Evolutionary conservation across 2,797 vertebrate species (phyloP).

Genomic region (Megaceryle alcyon): DNA sequence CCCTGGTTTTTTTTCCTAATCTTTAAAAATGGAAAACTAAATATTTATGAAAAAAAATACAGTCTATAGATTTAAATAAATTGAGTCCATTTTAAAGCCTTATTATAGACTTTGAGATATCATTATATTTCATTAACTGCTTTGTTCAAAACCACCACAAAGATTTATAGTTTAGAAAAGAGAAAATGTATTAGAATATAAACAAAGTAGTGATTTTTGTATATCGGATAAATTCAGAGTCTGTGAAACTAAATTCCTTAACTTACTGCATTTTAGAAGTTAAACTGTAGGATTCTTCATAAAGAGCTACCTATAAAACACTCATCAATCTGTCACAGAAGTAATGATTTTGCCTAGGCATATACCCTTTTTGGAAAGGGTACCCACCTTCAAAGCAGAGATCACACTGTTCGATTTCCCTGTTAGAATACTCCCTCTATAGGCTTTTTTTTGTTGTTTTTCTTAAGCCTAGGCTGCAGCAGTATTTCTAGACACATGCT

Average conservation of each 20-base stretch:
- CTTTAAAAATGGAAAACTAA: neutral
- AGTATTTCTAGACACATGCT: neutral
- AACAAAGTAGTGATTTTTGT: neutral
- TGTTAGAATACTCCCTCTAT: neutral
- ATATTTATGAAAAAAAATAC: neutral
- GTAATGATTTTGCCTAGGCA: neutral
- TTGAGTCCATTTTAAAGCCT: neutral
- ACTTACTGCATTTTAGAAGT: neutral
- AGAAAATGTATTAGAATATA: neutral
- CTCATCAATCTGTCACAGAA: neutral
- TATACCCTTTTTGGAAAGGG: neutral
- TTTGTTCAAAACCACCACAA: neutral
- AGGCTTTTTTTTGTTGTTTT: neutral
- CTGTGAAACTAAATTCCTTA: neutral
- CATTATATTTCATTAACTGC: neutral
- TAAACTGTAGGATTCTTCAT: neutral
- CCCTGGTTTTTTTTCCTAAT: neutral
- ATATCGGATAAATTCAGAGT: neutral
- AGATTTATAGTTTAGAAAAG: neutral
- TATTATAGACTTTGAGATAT: neutral
- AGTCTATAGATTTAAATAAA: neutral
- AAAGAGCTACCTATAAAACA: neutral
- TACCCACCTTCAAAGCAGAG: neutral
- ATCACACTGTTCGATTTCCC: neutral
- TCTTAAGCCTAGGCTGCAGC: neutral